Base-by-base conservation (phyloP, 2,888 invertebrate species). In the Dryadula phaetusa region DNA sequence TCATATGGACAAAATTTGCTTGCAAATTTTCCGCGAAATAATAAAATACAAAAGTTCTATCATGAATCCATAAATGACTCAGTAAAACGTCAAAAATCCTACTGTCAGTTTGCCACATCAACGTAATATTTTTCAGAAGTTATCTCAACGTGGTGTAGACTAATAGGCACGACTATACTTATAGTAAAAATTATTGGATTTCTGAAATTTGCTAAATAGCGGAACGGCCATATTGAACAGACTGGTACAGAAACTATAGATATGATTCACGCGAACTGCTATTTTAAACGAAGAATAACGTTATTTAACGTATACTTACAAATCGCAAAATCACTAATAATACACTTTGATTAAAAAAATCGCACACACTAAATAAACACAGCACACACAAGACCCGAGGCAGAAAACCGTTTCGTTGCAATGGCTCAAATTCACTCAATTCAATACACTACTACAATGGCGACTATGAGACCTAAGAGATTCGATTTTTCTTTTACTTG, bases 171-270 rank as follows among this genome's bases (percentile, higher is more conserved):
- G 62, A 70, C 65, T 72, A 72, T 64, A 18, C 16, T 47, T 60
- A 54, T 52, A 37, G 34, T 47, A 44, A 61, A 44, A 61, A 63
- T 42, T 52, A 10, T 20, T 66, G 47, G 54, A 44, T 47, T 56
- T 40, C 61, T 70, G 64, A 76, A 77, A 76, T 77, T 77, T 75
- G 76, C 70, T 74, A 81, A 84, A 81, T 84, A 85, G 76, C 76
- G 77, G 87, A 89, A 90, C 92, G 92, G 92, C 92, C 92, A 92
- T 92, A 92, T 92, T 92, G 92, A 90, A 89, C 89, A 77, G 72
- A 73, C 73, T 72, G 74, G 80, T 79, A 77, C 79, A 78, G 76
- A 79, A 78, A 78, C 75, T 73, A 72, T 76, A 76, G 72, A 77
- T 71, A 76, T 70, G 72, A 72, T 74, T 72, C 74, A 69, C 63